These are phyloP conservation scores for Nasonia oneida DNA, from an alignment of 2,888 invertebrate genomes.

Conservation along the genomic window DNA sequence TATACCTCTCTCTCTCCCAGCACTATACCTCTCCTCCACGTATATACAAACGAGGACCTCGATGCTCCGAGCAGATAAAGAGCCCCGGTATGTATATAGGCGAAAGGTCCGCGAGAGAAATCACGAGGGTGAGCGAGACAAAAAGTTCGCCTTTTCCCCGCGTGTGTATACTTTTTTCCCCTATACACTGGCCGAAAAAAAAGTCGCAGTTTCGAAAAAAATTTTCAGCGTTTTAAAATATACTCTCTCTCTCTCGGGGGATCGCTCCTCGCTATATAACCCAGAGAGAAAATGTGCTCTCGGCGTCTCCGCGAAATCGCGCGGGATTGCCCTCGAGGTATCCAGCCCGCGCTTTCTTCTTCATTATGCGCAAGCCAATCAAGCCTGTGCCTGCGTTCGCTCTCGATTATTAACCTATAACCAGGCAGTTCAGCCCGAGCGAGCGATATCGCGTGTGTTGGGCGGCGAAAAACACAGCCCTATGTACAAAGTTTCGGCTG, in stretches of 20 bases:
- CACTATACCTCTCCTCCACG: background rate
- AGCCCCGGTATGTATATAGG: background rate
- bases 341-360: background rate
- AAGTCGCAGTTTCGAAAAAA: too few relatives aligned
- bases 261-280: too few relatives aligned
- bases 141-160: background rate
- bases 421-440: background rate
- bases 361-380: slow-evolving; percentile 48
- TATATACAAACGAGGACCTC: background rate
- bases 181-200: too few relatives aligned
- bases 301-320: background rate
- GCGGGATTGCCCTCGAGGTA: slow-evolving; percentile 28
- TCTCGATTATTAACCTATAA: background rate
- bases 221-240: too few relatives aligned
- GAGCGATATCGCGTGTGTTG: background rate
- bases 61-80: background rate
- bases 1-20: background rate
- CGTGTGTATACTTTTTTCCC: too few relatives aligned
- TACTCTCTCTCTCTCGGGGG: too few relatives aligned
- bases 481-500: background rate
- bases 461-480: background rate
- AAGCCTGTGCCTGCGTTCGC: background rate
- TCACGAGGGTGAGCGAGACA: slow-evolving; percentile 4
- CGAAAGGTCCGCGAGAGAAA: slow-evolving; percentile 40
- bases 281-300: background rate